phyloP scores from a whole-genome alignment of 2,888 invertebrate species.

The Clivina fossor region DNA sequence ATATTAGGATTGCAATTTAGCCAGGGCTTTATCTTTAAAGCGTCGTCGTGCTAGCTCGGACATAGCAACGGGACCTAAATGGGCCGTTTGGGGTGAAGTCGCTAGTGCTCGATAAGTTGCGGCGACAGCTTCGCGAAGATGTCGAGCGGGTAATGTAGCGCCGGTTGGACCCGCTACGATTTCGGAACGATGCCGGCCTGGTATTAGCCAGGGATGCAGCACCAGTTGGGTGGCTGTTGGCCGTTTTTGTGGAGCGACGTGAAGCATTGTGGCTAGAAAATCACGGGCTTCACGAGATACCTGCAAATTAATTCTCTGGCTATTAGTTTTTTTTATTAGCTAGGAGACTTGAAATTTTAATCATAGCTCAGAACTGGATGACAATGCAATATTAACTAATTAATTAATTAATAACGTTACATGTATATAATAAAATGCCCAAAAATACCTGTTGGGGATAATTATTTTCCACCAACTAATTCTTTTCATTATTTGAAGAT shows the following conservation, averaged over 20 bases:
- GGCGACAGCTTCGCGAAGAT: slow-evolving; percentile 67
- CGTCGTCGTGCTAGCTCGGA: slow-evolving; percentile 92
- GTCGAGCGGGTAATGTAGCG: slow-evolving; percentile 20
- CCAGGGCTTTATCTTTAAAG: slow-evolving; percentile 59
- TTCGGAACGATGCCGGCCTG: slow-evolving; percentile 41
- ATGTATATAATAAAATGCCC: no score
- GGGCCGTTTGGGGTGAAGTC: slow-evolving; percentile 69
- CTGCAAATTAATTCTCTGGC: slow-evolving; percentile 48
- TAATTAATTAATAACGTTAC: no score
- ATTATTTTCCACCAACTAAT: no score
- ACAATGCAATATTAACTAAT: no score
- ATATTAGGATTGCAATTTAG: slow-evolving; percentile 37
- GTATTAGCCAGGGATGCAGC: slow-evolving; percentile 82
- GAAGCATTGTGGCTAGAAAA: slow-evolving; percentile 88
- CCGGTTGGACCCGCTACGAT: not conserved
- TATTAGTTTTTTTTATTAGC: not conserved
- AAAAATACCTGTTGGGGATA: no score
- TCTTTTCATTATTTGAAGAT: no score
- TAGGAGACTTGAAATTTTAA: no score
- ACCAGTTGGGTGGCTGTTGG: slow-evolving; percentile 86
- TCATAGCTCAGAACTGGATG: no score
- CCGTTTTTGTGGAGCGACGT: slow-evolving; percentile 87
- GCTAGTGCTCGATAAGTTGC: slow-evolving; percentile 80
- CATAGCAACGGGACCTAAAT: slow-evolving; percentile 88
- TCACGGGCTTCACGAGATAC: slow-evolving; percentile 85